phyloP scores from a whole-genome alignment of 2,888 invertebrate species.

The Congeria kusceri region DNA sequence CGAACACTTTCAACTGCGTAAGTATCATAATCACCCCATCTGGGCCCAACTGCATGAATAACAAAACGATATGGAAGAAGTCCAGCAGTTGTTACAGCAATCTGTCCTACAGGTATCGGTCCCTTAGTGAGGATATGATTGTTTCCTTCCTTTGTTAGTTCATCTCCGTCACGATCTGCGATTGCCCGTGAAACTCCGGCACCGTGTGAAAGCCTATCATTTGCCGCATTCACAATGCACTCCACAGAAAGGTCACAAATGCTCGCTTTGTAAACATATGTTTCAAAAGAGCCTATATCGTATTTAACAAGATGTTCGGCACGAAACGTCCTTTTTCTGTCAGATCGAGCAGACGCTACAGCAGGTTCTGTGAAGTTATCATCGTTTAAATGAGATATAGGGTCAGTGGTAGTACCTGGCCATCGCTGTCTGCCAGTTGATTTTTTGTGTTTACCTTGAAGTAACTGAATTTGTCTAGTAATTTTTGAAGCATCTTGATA shows the following conservation, averaged over 20 bases:
- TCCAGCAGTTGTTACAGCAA: constrained; percentile 37
- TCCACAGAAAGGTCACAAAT: constrained; percentile 42
- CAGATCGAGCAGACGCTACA: too few species aligned
- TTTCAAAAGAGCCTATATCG: too few species aligned
- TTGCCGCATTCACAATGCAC: constrained; percentile 60
- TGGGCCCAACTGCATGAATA: constrained; percentile 59
- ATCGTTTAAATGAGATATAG: too few species aligned
- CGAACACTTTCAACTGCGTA: background rate
- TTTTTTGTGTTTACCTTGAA: too few species aligned
- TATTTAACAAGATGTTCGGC: too few species aligned
- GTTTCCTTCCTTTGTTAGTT: constrained; percentile 29
- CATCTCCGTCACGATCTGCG: constrained; percentile 35
- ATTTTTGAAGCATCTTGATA: too few species aligned
- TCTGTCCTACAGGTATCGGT: constrained; percentile 24
- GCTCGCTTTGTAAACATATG: constrained; percentile 35
- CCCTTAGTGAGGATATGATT: constrained; percentile 28
- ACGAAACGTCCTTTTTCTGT: too few species aligned
- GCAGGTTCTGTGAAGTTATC: too few species aligned
- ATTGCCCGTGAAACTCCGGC: constrained; percentile 50
- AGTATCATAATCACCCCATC: constrained; percentile 35
- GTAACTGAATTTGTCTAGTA: too few species aligned
- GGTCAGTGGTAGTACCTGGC: too few species aligned
- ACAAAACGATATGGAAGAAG: constrained; percentile 37
- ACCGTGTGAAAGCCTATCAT: constrained; percentile 40
- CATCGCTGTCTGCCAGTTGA: too few species aligned